These are phyloP conservation scores for Tetheella fluctuosa DNA, from an alignment of 2,888 invertebrate species.

Conservation along the genomic window DNA sequence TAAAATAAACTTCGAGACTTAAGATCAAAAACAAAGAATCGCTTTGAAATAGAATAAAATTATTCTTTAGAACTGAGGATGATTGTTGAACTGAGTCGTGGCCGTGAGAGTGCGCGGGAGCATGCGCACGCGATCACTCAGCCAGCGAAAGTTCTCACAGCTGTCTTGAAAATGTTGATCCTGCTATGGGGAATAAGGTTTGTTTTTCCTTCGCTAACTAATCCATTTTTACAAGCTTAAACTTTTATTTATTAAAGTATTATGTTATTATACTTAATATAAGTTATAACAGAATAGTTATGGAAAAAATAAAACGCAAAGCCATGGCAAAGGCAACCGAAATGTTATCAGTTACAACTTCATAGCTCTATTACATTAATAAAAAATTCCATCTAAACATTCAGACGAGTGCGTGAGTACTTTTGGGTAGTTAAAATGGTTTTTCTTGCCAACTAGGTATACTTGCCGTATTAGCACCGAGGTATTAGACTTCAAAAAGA, in stretches of 20 bases:
- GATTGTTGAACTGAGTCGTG: neutral
- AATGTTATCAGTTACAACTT: no score
- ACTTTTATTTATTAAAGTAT: no score
- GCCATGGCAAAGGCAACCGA: no score
- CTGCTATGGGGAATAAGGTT: conserved; percentile 3
- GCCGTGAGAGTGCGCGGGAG: neutral
- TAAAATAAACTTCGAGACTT: conserved; percentile 30
- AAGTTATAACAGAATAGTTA: no score
- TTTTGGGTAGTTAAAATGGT: neutral
- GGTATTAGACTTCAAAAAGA: conserved; percentile 26
- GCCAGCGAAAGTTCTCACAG: neutral
- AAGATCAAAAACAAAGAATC: neutral
- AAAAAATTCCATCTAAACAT: no score
- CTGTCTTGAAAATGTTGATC: conserved; percentile 14
- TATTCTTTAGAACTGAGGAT: neutral
- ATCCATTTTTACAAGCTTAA: no score
- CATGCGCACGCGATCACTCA: neutral
- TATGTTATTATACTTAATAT: no score
- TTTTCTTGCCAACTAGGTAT: neutral
- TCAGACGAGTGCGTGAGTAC: no score
- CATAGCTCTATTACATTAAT: no score
- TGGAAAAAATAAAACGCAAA: no score
- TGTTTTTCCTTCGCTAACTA: neutral
- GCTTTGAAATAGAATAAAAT: neutral
- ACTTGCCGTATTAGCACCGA: neutral